Percentiles rank a stretch among this genome's conserved stretches.
Evolutionary conservation across 1,140 invertebrate genomes (phyloP).

Genomic region (Chelonus insularis): DNA sequence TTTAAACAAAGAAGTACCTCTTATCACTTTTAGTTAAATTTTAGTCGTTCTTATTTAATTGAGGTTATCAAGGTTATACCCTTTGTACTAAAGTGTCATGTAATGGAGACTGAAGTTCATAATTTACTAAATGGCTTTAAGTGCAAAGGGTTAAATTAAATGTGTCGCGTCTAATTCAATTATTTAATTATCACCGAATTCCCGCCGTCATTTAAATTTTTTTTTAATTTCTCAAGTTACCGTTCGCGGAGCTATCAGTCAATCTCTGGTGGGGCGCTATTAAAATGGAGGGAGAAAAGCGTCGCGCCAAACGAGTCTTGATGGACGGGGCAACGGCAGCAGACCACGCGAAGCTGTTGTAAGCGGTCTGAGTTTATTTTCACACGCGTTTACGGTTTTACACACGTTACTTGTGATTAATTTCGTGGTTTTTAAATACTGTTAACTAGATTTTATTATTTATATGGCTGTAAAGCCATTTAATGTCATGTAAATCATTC

Average conservation of each 20-base stretch:
- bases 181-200: too few species aligned
- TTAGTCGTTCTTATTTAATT: too few species aligned
- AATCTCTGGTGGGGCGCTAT: background rate
- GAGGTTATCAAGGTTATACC: too few species aligned
- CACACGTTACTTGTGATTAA: background rate
- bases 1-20: background rate
- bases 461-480: too few species aligned
- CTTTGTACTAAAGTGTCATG: too few species aligned
- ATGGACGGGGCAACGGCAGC: slow-evolving; percentile 23
- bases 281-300: slow-evolving; percentile 12
- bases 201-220: background rate
- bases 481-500: too few species aligned
- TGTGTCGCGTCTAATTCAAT: too few species aligned
- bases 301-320: slow-evolving; percentile 26
- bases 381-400: background rate
- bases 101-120: too few species aligned
- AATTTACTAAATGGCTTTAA: too few species aligned
- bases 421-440: background rate
- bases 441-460: too few species aligned
- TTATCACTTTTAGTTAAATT: too few species aligned
- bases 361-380: background rate
- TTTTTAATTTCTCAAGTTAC: background rate
- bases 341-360: slow-evolving; percentile 21
- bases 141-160: too few species aligned
- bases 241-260: background rate